A percentile compares a stretch with the other conserved stretches of the same genome.
Conservation (phyloP, 2,888 invertebrate genomes). For the Microplitis deprimator region DNA sequence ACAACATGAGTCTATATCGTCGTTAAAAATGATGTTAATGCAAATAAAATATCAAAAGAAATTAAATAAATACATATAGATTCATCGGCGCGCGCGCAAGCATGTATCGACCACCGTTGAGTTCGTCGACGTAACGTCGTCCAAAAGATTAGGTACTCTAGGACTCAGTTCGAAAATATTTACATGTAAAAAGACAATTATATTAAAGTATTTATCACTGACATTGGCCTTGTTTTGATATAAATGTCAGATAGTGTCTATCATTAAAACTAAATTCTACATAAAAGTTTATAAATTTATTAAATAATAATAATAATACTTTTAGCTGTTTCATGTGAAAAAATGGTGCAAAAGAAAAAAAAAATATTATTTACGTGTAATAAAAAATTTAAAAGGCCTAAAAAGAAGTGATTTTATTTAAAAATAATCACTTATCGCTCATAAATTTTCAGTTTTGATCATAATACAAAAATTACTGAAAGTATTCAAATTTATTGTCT, state of each 20-base stretch:
- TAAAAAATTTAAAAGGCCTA: too few relatives aligned
- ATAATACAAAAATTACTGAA: neutral
- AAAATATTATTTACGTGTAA: too few relatives aligned
- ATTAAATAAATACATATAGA: neutral
- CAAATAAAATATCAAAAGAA: neutral
- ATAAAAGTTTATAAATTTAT: too few relatives aligned
- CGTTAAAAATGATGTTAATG: neutral
- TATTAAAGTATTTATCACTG: neutral
- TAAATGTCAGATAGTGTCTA: too few relatives aligned
- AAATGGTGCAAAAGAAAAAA: too few relatives aligned
- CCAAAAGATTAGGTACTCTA: neutral
- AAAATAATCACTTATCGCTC: neutral
- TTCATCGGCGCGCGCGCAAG: neutral
- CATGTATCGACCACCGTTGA: neutral
- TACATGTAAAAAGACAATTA: neutral
- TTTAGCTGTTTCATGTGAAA: too few relatives aligned
- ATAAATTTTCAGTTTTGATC: neutral
- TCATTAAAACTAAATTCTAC: too few relatives aligned
- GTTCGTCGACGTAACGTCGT: neutral
- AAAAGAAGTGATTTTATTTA: neutral
- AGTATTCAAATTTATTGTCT: neutral
- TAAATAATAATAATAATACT: too few relatives aligned
- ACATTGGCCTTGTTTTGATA: neutral
- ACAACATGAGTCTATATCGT: neutral
- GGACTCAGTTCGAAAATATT: neutral